These are phyloP conservation scores for Empidonax alnorum DNA, from an alignment of 2,113 vertebrate species.

Conservation along the genomic window DNA sequence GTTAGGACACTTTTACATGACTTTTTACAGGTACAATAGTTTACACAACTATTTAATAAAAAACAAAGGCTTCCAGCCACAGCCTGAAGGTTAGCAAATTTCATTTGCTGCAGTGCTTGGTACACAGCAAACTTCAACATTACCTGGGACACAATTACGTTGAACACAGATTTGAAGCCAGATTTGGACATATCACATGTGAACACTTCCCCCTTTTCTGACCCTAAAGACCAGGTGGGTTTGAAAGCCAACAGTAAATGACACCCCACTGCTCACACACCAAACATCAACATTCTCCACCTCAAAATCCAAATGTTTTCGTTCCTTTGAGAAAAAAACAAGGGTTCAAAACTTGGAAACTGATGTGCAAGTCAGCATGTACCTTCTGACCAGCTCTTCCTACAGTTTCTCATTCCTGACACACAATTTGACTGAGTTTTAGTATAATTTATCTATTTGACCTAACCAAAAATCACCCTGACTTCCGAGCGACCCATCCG, in stretches of 20 bases:
- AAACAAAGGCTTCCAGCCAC: background rate
- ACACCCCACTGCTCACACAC: background rate
- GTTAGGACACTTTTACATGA: background rate
- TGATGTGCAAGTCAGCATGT: background rate
- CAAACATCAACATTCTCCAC: accelerated
- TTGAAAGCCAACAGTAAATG: background rate
- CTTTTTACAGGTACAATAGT: background rate
- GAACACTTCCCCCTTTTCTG: background rate
- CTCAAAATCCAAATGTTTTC: background rate
- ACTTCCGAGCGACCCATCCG: accelerated
- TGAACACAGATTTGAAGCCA: background rate
- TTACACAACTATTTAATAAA: background rate
- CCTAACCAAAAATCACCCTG: background rate
- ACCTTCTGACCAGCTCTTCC: background rate
- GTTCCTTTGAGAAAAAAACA: background rate
- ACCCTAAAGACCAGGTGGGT: background rate
- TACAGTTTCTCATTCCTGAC: background rate
- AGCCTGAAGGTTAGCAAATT: background rate
- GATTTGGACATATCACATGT: background rate
- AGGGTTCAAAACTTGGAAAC: background rate
- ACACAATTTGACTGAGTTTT: background rate
- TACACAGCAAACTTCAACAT: background rate
- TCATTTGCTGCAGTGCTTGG: background rate
- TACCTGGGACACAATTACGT: background rate
- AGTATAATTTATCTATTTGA: background rate